Evolutionary conservation across 2,888 invertebrate species (phyloP).

Genomic region (Cetonia aurata): DNA sequence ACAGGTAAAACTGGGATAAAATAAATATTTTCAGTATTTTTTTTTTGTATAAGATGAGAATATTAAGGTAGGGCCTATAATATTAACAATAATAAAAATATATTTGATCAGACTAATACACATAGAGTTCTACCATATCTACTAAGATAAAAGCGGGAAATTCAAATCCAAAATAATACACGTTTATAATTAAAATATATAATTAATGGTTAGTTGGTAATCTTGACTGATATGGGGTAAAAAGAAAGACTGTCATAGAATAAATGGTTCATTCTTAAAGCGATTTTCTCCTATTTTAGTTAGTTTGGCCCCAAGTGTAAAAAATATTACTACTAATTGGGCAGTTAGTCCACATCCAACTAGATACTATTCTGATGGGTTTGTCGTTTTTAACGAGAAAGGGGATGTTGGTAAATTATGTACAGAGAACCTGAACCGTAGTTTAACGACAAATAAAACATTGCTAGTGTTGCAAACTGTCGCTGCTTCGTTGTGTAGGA

Average conservation of each 20-base stretch:
- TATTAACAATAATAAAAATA: not conserved
- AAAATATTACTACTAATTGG: constrained; percentile 73
- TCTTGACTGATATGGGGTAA: not conserved
- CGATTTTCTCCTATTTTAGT: too few species aligned
- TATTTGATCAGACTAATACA: too few species aligned
- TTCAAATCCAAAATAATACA: too few species aligned
- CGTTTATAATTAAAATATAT: too few species aligned
- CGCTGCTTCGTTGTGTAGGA: constrained; percentile 82
- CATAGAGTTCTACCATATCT: too few species aligned
- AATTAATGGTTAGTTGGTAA: too few species aligned
- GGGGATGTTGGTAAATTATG: constrained; percentile 85
- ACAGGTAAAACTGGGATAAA: not conserved
- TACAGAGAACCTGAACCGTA: constrained; percentile 80
- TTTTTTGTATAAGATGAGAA: too few species aligned
- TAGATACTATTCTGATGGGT: constrained; percentile 81
- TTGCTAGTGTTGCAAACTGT: constrained; percentile 72
- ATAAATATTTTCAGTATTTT: too few species aligned
- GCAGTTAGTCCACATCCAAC: constrained; percentile 78
- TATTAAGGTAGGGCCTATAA: not conserved
- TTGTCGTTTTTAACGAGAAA: constrained; percentile 87
- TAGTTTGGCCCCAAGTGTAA: constrained; percentile 72
- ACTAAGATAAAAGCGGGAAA: too few species aligned
- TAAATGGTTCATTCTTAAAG: not conserved
- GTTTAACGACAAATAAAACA: constrained; percentile 66
- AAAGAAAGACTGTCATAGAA: too few species aligned